Evolutionary conservation across 2,113 vertebrate species (phyloP).

Genomic region (Tachycineta bicolor): DNA sequence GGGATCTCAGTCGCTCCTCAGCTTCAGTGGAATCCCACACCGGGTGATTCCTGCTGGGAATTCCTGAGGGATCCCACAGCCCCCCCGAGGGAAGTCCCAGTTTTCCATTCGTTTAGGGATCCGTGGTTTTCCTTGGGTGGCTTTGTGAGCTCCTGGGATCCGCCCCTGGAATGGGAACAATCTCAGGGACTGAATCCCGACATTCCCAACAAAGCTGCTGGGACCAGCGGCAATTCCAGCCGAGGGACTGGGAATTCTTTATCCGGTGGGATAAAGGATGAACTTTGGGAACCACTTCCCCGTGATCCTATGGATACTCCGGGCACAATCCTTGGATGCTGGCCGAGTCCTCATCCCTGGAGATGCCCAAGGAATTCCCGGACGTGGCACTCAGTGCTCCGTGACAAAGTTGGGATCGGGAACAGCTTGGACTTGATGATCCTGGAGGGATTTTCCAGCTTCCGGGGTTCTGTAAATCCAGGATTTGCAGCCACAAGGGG

Average conservation of each 20-base stretch:
- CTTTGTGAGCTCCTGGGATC: neutral
- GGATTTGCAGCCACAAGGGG: rapidly evolving
- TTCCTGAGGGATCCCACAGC: neutral
- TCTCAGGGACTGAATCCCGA: neutral
- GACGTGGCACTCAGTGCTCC: neutral
- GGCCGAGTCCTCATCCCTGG: neutral
- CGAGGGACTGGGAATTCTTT: neutral
- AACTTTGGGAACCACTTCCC: neutral
- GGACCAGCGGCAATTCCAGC: neutral
- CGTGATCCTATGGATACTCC: rapidly evolving
- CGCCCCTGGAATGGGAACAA: neutral
- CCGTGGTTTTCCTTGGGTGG: neutral
- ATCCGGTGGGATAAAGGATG: neutral
- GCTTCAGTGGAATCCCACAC: neutral
- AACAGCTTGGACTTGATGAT: rapidly evolving
- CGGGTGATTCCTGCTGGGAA: neutral
- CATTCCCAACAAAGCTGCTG: neutral
- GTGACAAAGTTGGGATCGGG: rapidly evolving
- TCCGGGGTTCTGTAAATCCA: neutral
- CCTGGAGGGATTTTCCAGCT: neutral
- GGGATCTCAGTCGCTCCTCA: neutral
- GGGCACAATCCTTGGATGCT: neutral
- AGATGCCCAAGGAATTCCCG: neutral
- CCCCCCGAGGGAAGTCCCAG: neutral
- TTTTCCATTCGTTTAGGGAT: neutral